Base-by-base conservation (phyloP, 2,888 invertebrate species). In the Harpalus rubripes region DNA sequence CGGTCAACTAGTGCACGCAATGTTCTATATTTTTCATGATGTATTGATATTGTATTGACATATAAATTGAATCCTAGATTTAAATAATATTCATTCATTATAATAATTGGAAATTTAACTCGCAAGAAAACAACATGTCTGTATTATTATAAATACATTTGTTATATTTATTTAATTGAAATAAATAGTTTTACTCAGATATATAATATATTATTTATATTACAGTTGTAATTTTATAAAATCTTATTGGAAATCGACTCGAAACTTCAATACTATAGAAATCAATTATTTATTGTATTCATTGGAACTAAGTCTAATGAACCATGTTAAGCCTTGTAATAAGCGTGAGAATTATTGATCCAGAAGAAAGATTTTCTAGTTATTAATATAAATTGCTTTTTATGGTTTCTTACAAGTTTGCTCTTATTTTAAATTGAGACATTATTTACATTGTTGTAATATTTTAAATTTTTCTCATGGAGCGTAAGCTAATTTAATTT, bases 351-450 rank as follows among this genome's bases (percentile, higher is more conserved):
- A 63, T 63, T 63, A 63, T 63, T 63, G 63, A 63, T 63, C 63
- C 63, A 63, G 63, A 63, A 63, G 63, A 63, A 63, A 63, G 26
- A 32, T 63, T 63, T 63, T 63, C 32, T 26, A 26, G 26, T 63
- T 63, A 63, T 63, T 63, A 63, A 63, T 63, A 32, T 63, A 26
- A 63, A 63, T 63, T 63, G 22, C 63, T 63, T 63, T 59, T 63
- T 63, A 63, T 32, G 12, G 8, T 15, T 61, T 61, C 18, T 61
- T 15, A 56, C 7, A 15, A 32, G n/a, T 15, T 18, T 61, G 18
- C 22, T 61, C 7, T 18, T 61, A 61, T 61, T 61, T 16, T 61
- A 61, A 61, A 61, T 61, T 8, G 16, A 15, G 18, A 16, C 18
- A 61, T 61, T 18, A 16, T 61, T 61, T 61, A 61, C 59, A 52